Evolutionary conservation across 2,113 vertebrate genomes (phyloP), one percentile per base, ranked within the genome.

Genomic region (Vulpes lagopus): DNA sequence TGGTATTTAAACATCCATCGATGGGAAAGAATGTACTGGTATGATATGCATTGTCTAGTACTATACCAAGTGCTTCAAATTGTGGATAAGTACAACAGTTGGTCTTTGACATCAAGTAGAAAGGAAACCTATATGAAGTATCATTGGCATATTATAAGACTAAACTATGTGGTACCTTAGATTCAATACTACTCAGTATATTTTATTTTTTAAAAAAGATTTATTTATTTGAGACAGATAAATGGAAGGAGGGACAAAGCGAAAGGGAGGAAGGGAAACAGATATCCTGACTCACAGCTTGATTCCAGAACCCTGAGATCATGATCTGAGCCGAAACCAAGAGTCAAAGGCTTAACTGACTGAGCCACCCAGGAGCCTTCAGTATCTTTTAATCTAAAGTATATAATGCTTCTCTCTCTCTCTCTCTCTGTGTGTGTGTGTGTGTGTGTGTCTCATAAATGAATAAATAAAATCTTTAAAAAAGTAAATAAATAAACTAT

Each of bases 51-150:
- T 23, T 49, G 15, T 20, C 55, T 55, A 55, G 8, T 25, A 87
- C 60, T 4, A 76, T 9, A 6, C 4, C 11, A 89, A 64, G n/a
- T 80, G 49, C 35, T 71, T 60, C 79, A 38, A 96, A 83, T 23
- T 88, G 14, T 19, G 32, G 25, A 57, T 49, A 79, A 59, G 22
- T 35, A 9, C 59, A 85, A 17, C 8, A 74, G 49, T 81, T 88
- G n/a, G n/a, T 88, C 65, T 81, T 88, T 65, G 83, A 65, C 83
- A 59, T 81, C 8, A 88, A 95, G 27, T 22, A 92, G 74, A 82
- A 81, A 82, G 55, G 32, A 86, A 25, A 59, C 3, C 20, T 9
- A 74, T 10, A 85, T 69, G n/a, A 78, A 64, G n/a, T 65, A 74
- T 23, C 51, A 60, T 5, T 57, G 2, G 17, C 8, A 35, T 22